A percentile compares a stretch with the other conserved stretches of the same genome.
Conservation (phyloP, 2,888 invertebrate genomes). For the Drosophila tripunctata region DNA sequence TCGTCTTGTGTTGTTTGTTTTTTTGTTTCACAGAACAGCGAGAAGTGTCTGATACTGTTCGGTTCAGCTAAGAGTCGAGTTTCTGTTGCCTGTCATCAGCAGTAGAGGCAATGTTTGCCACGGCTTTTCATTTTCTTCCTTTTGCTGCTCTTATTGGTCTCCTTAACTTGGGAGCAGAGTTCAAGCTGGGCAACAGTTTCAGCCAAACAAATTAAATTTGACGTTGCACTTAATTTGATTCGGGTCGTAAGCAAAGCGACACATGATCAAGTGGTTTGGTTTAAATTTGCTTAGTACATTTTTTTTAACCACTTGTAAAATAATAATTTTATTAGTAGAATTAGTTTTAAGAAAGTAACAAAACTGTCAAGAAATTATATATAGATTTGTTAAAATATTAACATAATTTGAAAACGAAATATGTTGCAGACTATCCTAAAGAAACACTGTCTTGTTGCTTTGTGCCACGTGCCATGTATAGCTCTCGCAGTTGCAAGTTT, state of each 20-base stretch:
- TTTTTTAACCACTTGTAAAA: no score
- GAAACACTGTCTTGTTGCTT: background rate
- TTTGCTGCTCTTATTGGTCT: conserved; percentile 24
- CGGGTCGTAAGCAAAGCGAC: conserved; percentile 51
- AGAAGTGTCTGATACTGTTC: conserved; percentile 60
- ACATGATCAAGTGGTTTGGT: conserved; percentile 12
- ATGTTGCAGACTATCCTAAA: background rate
- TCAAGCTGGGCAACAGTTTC: conserved; percentile 40
- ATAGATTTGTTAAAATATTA: background rate
- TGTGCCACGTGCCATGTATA: background rate
- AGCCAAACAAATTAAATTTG: conserved; percentile 74
- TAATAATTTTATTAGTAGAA: no score
- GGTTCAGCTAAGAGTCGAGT: conserved; percentile 29
- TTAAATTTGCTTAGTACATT: no score
- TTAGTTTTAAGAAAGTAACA: background rate
- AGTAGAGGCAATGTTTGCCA: conserved; percentile 44
- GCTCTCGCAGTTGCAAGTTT: conserved; percentile 1
- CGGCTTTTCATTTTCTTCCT: conserved; percentile 2
- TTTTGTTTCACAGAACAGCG: conserved; percentile 39
- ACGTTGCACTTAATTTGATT: conserved; percentile 76
- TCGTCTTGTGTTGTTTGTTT: conserved; percentile 12
- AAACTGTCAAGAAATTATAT: no score
- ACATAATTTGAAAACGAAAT: conserved; percentile 1
- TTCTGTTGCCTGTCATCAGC: conserved; percentile 52
- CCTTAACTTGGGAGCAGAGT: conserved; percentile 21